Base-by-base conservation (phyloP, 2,888 invertebrate genomes). In the Aphodius sticticus region DNA sequence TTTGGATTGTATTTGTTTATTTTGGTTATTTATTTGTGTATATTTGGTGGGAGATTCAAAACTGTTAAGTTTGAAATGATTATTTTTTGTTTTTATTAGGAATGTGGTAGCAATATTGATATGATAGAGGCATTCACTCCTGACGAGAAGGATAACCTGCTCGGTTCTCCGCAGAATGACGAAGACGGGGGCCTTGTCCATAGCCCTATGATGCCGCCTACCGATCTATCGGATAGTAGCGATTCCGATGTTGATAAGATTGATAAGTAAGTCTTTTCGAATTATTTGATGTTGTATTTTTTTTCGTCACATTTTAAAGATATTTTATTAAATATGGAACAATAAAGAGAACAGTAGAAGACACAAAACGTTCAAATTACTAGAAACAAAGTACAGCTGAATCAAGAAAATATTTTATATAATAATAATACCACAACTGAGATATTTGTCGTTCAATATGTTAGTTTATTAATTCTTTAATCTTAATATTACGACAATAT, bases 201-300 rank as follows among this genome's bases (percentile, higher is more conserved):
- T 69, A 79, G n/a, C 69, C 9, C 75, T 53, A 78, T 78, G 76
- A 82, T 77, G 81, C 88, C 92, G 84, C 94, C 94, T 76, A 95
- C 95, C 0, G 96, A 96, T 90, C 92, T 94, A 89, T 96, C 95
- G 6, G 95, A 96, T 89, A 93, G 94, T 36, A 94, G 94, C 81
- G 96, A 96, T 89, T 96, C 95, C 80, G 96, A 96, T 83, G 93
- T 91, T 14, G 95, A 95, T 85, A 94, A 94, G 87, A 81, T 78
- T 74, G 78, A 92, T 92, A 89, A 91, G 91, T 92, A 77, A 71
- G 69, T 71, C 26, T 3, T 14, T 16, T 69, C 15, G n/a, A 69
- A 69, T 77, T 77, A 77, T 74, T 69, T 77, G 15, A 9, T 36
- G 4, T 35, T 69, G 16, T 7, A 35, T 75, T 78, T 75, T 16